Conservation (phyloP, 2,888 invertebrate species). For the Myopa testacea region DNA sequence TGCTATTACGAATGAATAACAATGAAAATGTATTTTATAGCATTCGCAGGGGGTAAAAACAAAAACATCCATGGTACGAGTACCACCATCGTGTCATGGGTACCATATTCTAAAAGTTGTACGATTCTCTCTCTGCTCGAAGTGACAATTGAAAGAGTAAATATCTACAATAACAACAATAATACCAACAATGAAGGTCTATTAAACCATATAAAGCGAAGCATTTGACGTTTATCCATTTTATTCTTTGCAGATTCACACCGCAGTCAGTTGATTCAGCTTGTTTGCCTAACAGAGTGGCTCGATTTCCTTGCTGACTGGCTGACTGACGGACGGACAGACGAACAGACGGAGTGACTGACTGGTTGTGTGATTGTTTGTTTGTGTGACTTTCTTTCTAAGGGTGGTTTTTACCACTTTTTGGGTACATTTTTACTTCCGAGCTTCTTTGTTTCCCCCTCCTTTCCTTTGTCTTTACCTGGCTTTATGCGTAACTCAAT, state of each 20-base stretch:
- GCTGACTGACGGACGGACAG: no score
- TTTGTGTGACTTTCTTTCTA: no score
- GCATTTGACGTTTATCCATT: slow-evolving; percentile 35
- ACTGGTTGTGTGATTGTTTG: no score
- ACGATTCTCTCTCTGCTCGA: neutral
- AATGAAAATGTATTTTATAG: neutral
- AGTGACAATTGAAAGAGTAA: neutral
- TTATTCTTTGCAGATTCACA: slow-evolving; percentile 42
- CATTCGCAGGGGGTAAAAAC: neutral
- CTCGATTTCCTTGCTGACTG: no score
- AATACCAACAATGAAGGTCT: slow-evolving; percentile 9
- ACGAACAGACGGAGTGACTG: no score
- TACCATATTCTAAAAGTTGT: neutral
- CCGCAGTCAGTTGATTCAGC: slow-evolving; percentile 15
- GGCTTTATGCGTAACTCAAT: slow-evolving; percentile 35
- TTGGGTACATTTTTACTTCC: no score
- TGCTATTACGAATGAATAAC: neutral
- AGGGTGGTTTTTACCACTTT: neutral
- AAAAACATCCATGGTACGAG: neutral
- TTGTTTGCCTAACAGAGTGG: neutral
- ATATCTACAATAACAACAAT: neutral
- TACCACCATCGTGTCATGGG: neutral
- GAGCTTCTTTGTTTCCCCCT: neutral
- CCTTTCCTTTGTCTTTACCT: neutral
- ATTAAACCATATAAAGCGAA: slow-evolving; percentile 40